Evolutionary conservation across 1,140 invertebrate species (phyloP), one percentile per base, ranked within the genome.

Genomic region (Drosophila chauvacae): DNA sequence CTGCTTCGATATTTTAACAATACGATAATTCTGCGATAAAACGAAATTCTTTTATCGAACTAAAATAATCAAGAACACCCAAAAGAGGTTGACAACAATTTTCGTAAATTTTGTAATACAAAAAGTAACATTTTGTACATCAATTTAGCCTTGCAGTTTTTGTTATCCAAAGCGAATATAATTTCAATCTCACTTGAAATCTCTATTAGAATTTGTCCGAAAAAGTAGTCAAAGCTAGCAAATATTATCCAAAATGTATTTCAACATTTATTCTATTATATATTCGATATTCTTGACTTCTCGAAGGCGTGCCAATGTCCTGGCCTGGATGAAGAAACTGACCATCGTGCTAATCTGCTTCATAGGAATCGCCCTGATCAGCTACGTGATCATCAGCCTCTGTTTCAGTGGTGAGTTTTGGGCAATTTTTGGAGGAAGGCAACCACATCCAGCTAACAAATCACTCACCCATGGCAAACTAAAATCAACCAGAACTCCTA

Each of bases 251-350:
- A 26, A 11, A 20, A 45, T 45, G 20, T 45, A 20, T 45, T 20
- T 14, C 18, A 45, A 45, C 23, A 45, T 45, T 1, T 45, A 45
- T 45, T 23, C 18, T 0, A 44, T 45, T 16, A 26, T 48, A 4
- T 48, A 5, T 51, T 11, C 7, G 58, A 55, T 55, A 37, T 9
- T 30, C 50, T 55, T 80, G 41, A n/a, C n/a, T 18, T 13, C 28
- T 2, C 4, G 11, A 55, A 92, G 91, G 85, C 85, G 91, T 47
- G 91, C 78, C 26, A 92, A 92, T 30, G 50, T 92, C n/a, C 59
- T 92, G 57, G 90, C 87, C 70, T 92, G 91, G 91, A 90, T 92
- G 88, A 92, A 92, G 61, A 92, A 91, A 55, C 73, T 92, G 28
- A 92, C 91, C 42, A 92, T 92, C 35, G 91, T 77, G 14, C 60